Base-by-base conservation (phyloP, 2,888 invertebrate species). In the Xylocampa areola region DNA sequence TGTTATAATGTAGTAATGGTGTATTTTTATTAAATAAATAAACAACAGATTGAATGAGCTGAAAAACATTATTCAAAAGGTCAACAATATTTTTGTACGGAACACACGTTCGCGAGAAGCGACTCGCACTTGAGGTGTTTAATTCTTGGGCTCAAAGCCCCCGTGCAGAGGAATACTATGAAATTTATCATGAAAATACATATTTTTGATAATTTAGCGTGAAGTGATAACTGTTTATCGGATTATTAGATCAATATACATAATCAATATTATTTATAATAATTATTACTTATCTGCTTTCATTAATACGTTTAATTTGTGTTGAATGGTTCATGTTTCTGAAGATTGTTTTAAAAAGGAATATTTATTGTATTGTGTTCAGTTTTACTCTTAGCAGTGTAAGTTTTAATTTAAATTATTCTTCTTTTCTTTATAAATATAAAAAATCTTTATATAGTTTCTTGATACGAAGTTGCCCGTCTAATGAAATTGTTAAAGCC, bases 231-330 rank as follows among this genome's bases (percentile, higher is more conserved):
- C 37, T 23, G 1, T 13, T 68, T 75, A 77, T 75, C 78, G 62
- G 76, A 48, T 76, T 73, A 73, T 23, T 35, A 21, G 61, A 59
- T 65, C 10, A 62, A 71, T 75, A n/a, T n/a, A n/a, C n/a, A n/a
- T 71, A 65, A 60, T 63, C 37, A 30, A 36, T 25, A 45, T 33
- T 55, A n/a, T 52, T 33, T 55, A n/a, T 52, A 51, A 30, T 16
- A 50, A 59, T 19, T 25, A 1, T n/a, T n/a, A n/a, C n/a, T n/a
- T 47, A 41, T 51, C 33, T 17, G 16, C 33, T 11, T 55, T 21
- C 14, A 54, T 58, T 65, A 49, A 33, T 44, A 11, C 10, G 11
- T 23, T 23, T 7, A 0, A 21, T 44, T 16, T 33, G 30, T 16
- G 14, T 52, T 50, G 39, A 55, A 47, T 74, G 45, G 62, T 59